These are phyloP conservation scores for Vultur gryphus DNA, from an alignment of 2,797 vertebrate genomes.

Conservation along the genomic window DNA sequence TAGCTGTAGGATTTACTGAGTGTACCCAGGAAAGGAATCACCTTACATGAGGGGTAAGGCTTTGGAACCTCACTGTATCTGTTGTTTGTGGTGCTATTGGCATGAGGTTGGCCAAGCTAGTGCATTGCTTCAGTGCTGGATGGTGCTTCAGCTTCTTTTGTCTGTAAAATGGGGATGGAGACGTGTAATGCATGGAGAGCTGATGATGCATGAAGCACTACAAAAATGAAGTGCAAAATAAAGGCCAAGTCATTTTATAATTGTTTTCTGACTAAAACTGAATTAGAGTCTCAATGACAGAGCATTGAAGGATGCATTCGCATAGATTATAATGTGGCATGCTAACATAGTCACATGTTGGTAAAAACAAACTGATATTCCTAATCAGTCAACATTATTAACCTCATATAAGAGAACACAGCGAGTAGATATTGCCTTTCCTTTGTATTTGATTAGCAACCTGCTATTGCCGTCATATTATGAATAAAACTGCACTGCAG, in stretches of 20 bases:
- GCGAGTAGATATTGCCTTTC: conserved; percentile 37
- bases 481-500: conserved; percentile 55
- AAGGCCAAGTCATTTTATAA: conserved; percentile 54
- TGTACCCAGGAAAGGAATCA: background rate
- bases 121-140: background rate
- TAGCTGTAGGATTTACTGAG: background rate
- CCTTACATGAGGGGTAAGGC: background rate
- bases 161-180: background rate
- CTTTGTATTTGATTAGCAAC: conserved; percentile 63
- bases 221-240: conserved; percentile 17
- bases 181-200: background rate
- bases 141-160: background rate
- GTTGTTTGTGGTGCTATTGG: background rate
- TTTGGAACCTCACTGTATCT: background rate
- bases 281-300: conserved; percentile 39
- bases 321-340: conserved; percentile 37
- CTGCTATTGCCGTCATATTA: conserved; percentile 60
- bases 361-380: conserved; percentile 54
- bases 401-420: conserved; percentile 48
- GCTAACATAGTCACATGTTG: conserved; percentile 39
- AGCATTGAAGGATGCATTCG: conserved; percentile 23
- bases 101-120: background rate
- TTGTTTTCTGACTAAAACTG: conserved; percentile 53
- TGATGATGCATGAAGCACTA: conserved; percentile 29
- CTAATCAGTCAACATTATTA: conserved; percentile 68